phyloP scores from a whole-genome alignment of 2,113 vertebrate species.

The Sus scrofa region DNA sequence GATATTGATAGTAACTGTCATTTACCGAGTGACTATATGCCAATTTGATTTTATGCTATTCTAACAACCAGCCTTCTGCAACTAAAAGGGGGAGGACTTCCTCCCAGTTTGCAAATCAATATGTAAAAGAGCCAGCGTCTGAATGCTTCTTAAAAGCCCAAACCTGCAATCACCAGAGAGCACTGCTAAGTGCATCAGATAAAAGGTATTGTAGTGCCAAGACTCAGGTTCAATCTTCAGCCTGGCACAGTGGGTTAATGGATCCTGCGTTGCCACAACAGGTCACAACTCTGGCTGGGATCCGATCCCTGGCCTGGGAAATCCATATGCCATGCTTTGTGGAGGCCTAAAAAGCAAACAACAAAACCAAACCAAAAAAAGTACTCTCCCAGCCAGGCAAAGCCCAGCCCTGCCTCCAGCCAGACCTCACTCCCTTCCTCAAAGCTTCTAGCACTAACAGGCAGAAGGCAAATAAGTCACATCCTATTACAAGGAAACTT shows the following conservation, averaged over 20 bases:
- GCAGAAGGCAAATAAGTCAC: background rate
- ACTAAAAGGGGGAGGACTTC: background rate
- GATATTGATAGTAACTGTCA: background rate
- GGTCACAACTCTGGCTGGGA: too few relatives aligned
- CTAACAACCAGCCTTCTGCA: background rate
- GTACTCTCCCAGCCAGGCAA: too few relatives aligned
- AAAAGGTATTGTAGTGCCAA: background rate
- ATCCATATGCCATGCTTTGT: too few relatives aligned
- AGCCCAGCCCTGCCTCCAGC: too few relatives aligned
- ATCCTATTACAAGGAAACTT: background rate
- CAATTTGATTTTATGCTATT: background rate
- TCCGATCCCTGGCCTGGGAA: too few relatives aligned
- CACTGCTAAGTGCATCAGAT: background rate
- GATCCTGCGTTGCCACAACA: too few relatives aligned
- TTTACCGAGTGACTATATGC: background rate
- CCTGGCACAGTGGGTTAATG: too few relatives aligned
- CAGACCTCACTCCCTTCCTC: background rate
- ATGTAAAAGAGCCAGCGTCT: background rate
- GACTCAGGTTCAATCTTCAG: too few relatives aligned
- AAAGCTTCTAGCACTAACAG: background rate
- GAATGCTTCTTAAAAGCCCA: background rate
- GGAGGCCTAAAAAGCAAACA: too few relatives aligned
- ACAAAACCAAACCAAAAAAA: too few relatives aligned
- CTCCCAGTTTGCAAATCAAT: background rate
- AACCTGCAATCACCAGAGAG: background rate